Percentiles rank a stretch among this genome's conserved stretches.
These are phyloP conservation scores for Turnix velox DNA, from an alignment of 2,113 vertebrate genomes.

Conservation along the genomic window DNA sequence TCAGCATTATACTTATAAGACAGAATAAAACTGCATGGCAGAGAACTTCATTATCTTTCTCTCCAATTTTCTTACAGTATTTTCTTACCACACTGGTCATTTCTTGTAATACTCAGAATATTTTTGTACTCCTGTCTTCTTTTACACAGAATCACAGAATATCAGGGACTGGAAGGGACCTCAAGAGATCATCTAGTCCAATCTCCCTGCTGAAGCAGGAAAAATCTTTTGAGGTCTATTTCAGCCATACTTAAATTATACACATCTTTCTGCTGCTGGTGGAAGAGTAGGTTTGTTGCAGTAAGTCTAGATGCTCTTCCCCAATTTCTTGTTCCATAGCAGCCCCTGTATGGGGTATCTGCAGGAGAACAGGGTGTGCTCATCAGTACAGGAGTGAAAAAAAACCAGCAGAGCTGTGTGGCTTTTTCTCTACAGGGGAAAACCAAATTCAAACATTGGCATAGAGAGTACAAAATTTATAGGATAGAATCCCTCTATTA, in stretches of 20 bases:
- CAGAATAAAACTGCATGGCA: conserved; percentile 11
- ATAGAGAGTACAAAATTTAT: not conserved
- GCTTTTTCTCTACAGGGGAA: not conserved
- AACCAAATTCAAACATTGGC: not conserved
- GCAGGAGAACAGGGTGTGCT: conserved; percentile 31
- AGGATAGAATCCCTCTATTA: not conserved
- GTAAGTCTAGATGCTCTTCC: conserved; percentile 14
- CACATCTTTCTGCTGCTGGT: not conserved
- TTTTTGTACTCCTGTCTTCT: not conserved
- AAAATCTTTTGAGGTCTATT: not conserved
- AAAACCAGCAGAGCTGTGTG: not conserved
- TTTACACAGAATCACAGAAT: too few species aligned
- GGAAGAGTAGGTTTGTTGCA: not conserved
- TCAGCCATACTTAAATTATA: conserved; percentile 20
- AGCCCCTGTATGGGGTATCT: conserved; percentile 32
- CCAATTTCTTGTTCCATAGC: conserved; percentile 50
- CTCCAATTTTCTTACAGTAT: not conserved
- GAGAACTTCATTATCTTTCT: conserved; percentile 30
- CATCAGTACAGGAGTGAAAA: not conserved
- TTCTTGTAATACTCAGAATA: not conserved
- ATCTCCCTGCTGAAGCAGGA: too few species aligned
- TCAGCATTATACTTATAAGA: conserved; percentile 38
- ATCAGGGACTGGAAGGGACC: too few species aligned
- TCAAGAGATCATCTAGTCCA: too few species aligned
- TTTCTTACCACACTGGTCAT: not conserved